Evolutionary conservation across 92 coral and sea anemone species (phyloP).

Genomic region (Phymanthus crucifer): DNA sequence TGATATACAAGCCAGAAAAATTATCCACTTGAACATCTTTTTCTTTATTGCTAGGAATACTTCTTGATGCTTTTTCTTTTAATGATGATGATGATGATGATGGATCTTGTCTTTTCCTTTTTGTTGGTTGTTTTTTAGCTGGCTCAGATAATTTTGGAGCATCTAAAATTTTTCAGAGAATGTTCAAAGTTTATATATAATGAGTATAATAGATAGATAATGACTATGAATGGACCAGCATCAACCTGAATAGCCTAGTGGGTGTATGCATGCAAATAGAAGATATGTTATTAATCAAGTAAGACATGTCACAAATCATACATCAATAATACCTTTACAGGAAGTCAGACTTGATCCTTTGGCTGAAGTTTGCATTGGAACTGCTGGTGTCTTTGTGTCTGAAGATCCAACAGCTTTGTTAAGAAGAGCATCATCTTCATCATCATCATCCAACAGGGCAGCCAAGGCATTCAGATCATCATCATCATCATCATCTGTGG

Average conservation of each 20-base stretch:
- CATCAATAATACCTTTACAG: not conserved
- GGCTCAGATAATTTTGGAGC: not conserved
- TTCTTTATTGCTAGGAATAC: slow-evolving; percentile 37
- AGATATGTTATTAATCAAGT: too few relatives aligned
- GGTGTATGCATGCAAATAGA: too few relatives aligned
- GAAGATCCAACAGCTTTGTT: slow-evolving; percentile 8
- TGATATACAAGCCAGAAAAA: slow-evolving; percentile 79
- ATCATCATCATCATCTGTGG: slow-evolving; percentile 32
- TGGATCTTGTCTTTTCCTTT: slow-evolving; percentile 8
- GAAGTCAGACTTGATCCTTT: not conserved
- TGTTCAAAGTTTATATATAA: not conserved
- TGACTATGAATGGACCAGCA: not conserved
- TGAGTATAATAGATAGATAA: not conserved
- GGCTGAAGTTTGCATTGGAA: not conserved
- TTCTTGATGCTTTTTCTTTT: not conserved
- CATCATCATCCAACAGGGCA: slow-evolving; percentile 53
- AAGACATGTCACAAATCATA: too few relatives aligned
- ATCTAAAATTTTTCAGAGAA: not conserved
- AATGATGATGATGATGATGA: not conserved
- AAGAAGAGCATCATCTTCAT: slow-evolving; percentile 34
- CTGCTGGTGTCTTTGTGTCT: not conserved
- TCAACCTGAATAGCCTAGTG: not conserved
- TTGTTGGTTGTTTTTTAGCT: not conserved
- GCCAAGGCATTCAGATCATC: slow-evolving; percentile 48
- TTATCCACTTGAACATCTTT: slow-evolving; percentile 42